Percentiles rank a stretch among this genome's conserved stretches.
Conservation (phyloP, 1,140 invertebrate genomes). For the Chironomus striatipennis region DNA sequence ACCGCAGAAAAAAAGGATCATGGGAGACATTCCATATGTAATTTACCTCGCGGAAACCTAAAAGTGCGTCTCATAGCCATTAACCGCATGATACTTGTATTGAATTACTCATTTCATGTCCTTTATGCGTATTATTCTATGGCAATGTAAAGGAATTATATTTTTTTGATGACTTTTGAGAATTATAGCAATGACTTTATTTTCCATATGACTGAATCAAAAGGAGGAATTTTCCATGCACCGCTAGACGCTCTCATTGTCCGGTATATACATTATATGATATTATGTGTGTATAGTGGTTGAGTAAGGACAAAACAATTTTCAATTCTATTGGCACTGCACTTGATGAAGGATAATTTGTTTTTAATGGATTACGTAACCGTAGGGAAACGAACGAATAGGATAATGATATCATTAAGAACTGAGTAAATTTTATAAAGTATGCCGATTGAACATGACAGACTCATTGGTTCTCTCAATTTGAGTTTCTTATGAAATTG, state of each 20-base stretch:
- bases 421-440: not conserved
- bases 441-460: too few species aligned
- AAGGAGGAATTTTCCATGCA: not conserved
- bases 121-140: too few species aligned
- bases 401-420: slow-evolving; percentile 8
- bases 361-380: slow-evolving; percentile 8
- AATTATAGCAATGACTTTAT: not conserved
- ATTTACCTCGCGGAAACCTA: not conserved
- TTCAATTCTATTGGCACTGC: slow-evolving; percentile 11
- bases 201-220: not conserved
- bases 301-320: not conserved
- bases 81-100: not conserved
- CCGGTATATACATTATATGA: too few species aligned
- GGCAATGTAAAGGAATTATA: too few species aligned
- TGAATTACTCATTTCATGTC: not conserved
- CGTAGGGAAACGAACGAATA: not conserved
- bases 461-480: too few species aligned
- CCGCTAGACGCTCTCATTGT: not conserved
- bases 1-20: slow-evolving; percentile 1
- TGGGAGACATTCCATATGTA: not conserved
- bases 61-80: not conserved
- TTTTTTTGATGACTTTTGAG: too few species aligned
- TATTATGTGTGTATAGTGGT: too few species aligned
- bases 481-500: not conserved
- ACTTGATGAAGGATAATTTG: slow-evolving; percentile 13